Conservation (phyloP, 37 sponge, comb jelly and placozoan species). For the Diacarnus erythraeanus region DNA sequence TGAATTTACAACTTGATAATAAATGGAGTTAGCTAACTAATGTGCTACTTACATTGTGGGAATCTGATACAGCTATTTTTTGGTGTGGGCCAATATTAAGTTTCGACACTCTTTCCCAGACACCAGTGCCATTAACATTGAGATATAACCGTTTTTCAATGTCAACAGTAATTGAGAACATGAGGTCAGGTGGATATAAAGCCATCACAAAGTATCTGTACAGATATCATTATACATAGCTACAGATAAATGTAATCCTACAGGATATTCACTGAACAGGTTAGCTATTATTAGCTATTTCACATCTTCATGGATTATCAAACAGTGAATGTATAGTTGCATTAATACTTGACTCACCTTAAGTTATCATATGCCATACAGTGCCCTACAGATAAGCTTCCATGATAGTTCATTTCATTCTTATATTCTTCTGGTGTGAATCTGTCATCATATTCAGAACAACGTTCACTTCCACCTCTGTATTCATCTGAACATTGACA, state of each 20-base stretch:
- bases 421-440: too few relatives aligned
- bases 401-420: neutral
- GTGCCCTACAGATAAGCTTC: constrained; percentile 27
- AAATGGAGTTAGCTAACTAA: neutral
- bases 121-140: constrained; percentile 30
- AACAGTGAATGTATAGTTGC: neutral
- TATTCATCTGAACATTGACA: constrained; percentile 38
- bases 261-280: too few relatives aligned
- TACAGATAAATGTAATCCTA: too few relatives aligned
- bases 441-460: too few relatives aligned
- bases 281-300: too few relatives aligned
- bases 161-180: constrained; percentile 46
- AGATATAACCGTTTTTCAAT: constrained; percentile 49
- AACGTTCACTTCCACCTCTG: neutral
- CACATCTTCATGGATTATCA: neutral
- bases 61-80: constrained; percentile 36
- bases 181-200: constrained; percentile 56
- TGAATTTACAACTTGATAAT: constrained; percentile 8
- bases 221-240: neutral
- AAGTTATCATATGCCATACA: constrained; percentile 58
- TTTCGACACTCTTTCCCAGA: constrained; percentile 39
- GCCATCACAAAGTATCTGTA: constrained; percentile 63
- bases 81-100: constrained; percentile 61
- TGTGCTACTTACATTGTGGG: constrained; percentile 15
- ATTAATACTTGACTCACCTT: neutral